Evolutionary conservation across 2,888 invertebrate species (phyloP), one percentile per base, ranked within the genome.

Genomic region (Calephelis perditalis): DNA sequence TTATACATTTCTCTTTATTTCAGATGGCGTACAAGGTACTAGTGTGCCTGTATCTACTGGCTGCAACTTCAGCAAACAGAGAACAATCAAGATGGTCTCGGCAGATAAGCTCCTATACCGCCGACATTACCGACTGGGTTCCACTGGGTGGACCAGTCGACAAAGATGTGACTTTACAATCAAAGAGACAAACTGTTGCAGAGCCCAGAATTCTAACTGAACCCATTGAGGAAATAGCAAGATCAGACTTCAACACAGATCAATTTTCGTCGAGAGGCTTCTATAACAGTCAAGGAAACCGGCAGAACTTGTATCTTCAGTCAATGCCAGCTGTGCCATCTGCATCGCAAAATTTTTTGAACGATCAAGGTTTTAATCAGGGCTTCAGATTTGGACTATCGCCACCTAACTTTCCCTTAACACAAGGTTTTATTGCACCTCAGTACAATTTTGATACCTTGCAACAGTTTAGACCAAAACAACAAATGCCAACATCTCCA

Each of bases 111-210:
- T 78, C 87, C 7, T 88, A 89, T 71, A 89, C 85, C 43, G 76
- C 89, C 35, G 90, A 88, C 66, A 84, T 86, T 61, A 76, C 86
- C 65, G 90, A 90, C 75, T 90, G 90, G 90, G 84, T 89, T 10
- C 90, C 90, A 0, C 73, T 90, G 0, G 65, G 82, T 2, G 81
- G 77, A 1, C 86, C 90, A 5, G 68, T 81, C 7, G 84, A 86
- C 40, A 76, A 75, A 67, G 82, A 71, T 37, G 65, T 71, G 26
- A 74, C 81, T 11, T 37, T 60, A 6, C 84, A 77, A 60, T 78
- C 82, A 58, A 89, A 87, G 66, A 77, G 87, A 67, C 90, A 90
- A 73, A 82, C 87, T 2, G 74, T 88, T 12, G 90, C 90, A 11
- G 88, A 90, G 71, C 90, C 90, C 0, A 84, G 90, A 62, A 87